Conservation (phyloP, 2,797 vertebrate species). For the Neopelma chrysocephalum region DNA sequence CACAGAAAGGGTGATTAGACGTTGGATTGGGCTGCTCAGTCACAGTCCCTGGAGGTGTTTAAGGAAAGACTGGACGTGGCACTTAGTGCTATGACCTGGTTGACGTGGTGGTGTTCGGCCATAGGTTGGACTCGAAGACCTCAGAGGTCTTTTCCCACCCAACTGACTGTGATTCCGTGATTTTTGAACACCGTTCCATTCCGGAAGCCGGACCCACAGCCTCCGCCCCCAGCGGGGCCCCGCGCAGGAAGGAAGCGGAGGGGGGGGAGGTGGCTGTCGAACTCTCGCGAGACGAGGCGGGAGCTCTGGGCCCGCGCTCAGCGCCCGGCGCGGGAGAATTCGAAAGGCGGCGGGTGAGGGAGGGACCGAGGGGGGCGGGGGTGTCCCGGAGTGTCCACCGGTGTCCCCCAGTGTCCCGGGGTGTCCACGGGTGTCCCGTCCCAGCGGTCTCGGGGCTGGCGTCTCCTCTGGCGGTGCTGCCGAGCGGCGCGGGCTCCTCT, state of each 20-base stretch:
- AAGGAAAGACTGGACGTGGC: neutral
- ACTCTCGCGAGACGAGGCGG: neutral
- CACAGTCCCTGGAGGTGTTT: neutral
- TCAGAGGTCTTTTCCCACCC: rapidly evolving
- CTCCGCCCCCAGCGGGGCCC: neutral
- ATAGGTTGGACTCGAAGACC: rapidly evolving
- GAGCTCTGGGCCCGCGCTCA: neutral
- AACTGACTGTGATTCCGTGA: rapidly evolving
- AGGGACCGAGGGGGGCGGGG: too few relatives aligned
- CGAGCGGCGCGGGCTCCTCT: neutral
- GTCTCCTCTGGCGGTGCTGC: neutral
- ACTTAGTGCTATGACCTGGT: neutral
- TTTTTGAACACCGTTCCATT: too few relatives aligned
- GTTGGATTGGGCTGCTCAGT: too few relatives aligned
- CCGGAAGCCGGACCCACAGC: too few relatives aligned
- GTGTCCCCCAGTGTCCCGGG: neutral
- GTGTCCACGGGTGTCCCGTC: neutral
- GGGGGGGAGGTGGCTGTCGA: rapidly evolving
- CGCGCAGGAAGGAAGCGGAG: neutral
- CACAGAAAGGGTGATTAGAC: neutral
- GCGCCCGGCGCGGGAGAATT: neutral
- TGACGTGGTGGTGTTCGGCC: neutral
- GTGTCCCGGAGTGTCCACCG: too few relatives aligned
- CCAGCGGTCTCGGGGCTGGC: neutral
- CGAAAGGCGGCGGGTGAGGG: neutral